Evolutionary conservation across 2,797 vertebrate genomes (phyloP), one percentile per base, ranked within the genome.

Genomic region (Chelonia mydas): DNA sequence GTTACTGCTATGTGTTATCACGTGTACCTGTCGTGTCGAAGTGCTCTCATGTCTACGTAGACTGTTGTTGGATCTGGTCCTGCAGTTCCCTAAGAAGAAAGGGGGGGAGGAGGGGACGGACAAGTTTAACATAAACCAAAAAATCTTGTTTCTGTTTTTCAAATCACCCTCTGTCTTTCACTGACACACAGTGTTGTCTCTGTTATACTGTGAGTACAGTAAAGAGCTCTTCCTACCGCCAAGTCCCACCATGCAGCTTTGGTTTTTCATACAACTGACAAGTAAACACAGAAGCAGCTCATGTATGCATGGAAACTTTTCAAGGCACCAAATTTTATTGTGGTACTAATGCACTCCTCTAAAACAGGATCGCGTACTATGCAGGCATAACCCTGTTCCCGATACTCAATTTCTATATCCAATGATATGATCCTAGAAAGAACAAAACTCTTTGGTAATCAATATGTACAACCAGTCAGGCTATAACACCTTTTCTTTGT

Each of bases 11-110:
- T 41, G 23, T 88, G 84, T 79, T 47, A 82, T n/a, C 68, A 28
- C 50, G 81, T 4, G 50, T 98, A 99, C 99, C 99, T 99, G 96
- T 99, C 99, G 0, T 99, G 99, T 7, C 99, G 99, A 61, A 99
- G 98, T 0, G 99, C 99, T 98, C 99, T 98, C 99, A 99, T 99
- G 96, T 99, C 99, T 97, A 99, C 98, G 2, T 99, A 99, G 77
- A 99, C 99, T 0, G 99, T 99, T 25, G 99, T 99, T 90, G 99
- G 99, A 97, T 99, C 99, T 6, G 99, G 99, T 95, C 99, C 99
- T 19, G 99, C 98, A 23, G 99, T 99, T 87, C 99, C 99, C 99
- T 99, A 96, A 31, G 93, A 93, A 92, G 23, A 96, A 79, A 47
- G 53, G 92, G 37, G 80, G 57, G 88, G 53, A 94, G 90, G 88